phyloP scores from a whole-genome alignment of 2,888 invertebrate species.

The Drosophila parthenogenetica region DNA sequence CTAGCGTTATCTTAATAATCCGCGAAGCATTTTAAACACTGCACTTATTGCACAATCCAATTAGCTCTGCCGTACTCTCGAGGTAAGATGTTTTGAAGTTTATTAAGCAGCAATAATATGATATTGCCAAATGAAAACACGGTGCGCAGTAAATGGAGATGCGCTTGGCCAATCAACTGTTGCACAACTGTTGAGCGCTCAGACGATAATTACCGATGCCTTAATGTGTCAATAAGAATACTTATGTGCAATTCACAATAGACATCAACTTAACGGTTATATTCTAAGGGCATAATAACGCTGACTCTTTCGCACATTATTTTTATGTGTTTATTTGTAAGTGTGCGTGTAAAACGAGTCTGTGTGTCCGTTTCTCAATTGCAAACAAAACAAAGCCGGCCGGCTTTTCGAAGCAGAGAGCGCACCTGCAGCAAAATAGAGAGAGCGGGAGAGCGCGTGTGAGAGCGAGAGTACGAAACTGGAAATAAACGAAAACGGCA shows the following conservation, averaged over 20 bases:
- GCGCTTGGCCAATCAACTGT: not conserved
- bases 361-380: not conserved
- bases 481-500: conserved; percentile 41
- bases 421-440: not conserved
- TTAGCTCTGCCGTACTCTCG: not conserved
- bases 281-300: conserved; percentile 5
- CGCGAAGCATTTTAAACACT: not conserved
- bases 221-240: not conserved
- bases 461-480: conserved; percentile 36
- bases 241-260: not conserved
- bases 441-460: conserved; percentile 12
- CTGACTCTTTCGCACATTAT: not conserved
- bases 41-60: not conserved
- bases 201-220: not conserved
- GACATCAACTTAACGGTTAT: conserved; percentile 2
- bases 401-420: conserved; percentile 37
- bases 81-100: not conserved
- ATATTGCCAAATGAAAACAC: not conserved
- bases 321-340: not conserved
- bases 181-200: not conserved
- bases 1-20: too few relatives aligned
- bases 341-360: not conserved
- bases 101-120: too few relatives aligned
- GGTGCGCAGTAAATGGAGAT: too few relatives aligned
- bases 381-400: conserved; percentile 40